Evolutionary conservation across 1,140 invertebrate species (phyloP), one percentile per base, ranked within the genome.

Genomic region (Ganaspis sp.): DNA sequence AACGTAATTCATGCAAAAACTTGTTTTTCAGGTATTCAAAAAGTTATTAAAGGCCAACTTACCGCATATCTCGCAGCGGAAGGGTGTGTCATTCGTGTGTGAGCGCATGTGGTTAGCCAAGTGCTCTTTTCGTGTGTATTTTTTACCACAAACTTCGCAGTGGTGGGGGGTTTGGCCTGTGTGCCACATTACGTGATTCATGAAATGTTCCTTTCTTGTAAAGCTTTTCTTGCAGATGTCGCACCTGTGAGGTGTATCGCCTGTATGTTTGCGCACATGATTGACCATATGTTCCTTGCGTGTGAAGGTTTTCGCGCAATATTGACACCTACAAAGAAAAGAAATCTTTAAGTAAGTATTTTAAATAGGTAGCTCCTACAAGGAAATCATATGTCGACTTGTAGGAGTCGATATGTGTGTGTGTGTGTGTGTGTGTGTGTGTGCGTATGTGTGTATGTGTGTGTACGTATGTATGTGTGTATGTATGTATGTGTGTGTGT

Each of bases 31-130:
- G n/a, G n/a, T n/a, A n/a, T n/a, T n/a, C n/a, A n/a, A n/a, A n/a
- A n/a, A n/a, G n/a, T n/a, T n/a, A 37, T 1, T 80, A 42, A 21
- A 73, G 34, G 1, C 45, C 26, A 58, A 89, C 87, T 93, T 91
- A 87, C 95, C 95, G 90, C 96, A 98, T 88, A 96, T 95, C 89
- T 96, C 95, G 90, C 95, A 96, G 82, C 94, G 93, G 90, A 94
- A 95, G 75, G 94, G 94, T 54, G 94, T 94, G 87, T 97, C 96
- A 82, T 96, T 96, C 76, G 96, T 98, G 87, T 96, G 95, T 49
- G 95, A 95, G 73, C 94, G 92, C 94, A 95, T 94, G 89, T 95
- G 95, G 88, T 95, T 95, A 76, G 94, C 93, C 83, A 95, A 92
- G 91, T 95, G 94, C 88, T 95, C 95, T 89, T 95, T 95, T 76